A percentile compares a stretch with the other conserved stretches of the same genome.
Conservation (phyloP, 2,797 vertebrate species). For the Sternotherus odoratus region DNA sequence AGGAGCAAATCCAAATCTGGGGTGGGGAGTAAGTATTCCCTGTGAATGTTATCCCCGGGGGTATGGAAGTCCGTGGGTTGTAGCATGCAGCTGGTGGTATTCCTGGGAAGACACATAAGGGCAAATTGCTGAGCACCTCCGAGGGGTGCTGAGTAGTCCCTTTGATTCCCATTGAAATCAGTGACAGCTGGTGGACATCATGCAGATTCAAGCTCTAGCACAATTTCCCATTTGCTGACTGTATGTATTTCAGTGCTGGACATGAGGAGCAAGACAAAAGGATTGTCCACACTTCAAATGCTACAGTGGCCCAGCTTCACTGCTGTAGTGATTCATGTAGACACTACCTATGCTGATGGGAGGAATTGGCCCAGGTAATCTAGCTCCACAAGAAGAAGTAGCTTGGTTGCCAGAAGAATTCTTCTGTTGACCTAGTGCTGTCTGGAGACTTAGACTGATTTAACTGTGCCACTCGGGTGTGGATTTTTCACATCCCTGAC, state of each 20-base stretch:
- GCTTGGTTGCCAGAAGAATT: background rate
- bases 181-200: background rate
- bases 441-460: background rate
- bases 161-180: background rate
- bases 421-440: background rate
- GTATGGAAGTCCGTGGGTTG: too few species aligned
- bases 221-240: background rate
- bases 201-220: background rate
- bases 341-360: background rate
- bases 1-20: background rate
- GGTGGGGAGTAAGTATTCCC: background rate
- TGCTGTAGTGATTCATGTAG: background rate
- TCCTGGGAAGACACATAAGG: background rate
- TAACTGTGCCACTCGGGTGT: background rate
- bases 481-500: background rate
- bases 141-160: background rate
- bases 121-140: background rate
- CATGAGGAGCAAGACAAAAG: background rate
- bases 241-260: background rate
- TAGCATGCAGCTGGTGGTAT: too few species aligned
- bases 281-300: background rate
- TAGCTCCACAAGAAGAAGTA: background rate
- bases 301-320: background rate
- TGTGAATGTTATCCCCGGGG: too few species aligned
- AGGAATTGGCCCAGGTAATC: background rate